Evolutionary conservation across 1,140 invertebrate genomes (phyloP).

Genomic region (Drosophila nasuta): DNA sequence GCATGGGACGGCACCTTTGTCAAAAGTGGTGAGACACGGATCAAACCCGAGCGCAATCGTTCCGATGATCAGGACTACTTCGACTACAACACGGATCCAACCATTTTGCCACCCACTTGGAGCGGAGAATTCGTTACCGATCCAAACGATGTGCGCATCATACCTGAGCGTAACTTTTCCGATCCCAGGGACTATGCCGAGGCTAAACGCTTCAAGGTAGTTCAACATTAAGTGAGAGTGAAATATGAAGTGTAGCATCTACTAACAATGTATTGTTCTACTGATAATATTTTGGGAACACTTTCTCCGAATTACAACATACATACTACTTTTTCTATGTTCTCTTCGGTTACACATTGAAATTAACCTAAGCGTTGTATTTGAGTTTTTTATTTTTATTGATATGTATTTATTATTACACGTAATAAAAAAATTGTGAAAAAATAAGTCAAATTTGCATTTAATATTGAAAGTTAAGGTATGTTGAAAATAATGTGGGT

Average conservation of each 20-base stretch:
- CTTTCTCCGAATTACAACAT: conserved; percentile 57
- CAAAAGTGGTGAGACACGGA: conserved; percentile 65
- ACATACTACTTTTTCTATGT: conserved; percentile 32
- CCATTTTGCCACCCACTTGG: conserved; percentile 74
- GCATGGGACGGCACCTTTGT: conserved; percentile 81
- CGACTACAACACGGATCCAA: conserved; percentile 68
- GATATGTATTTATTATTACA: conserved; percentile 68
- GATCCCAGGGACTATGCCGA: conserved; percentile 81
- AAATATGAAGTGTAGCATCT: conserved; percentile 9
- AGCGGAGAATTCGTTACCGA: conserved; percentile 79
- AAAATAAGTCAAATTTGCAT: conserved; percentile 32
- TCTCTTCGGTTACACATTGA: conserved; percentile 57
- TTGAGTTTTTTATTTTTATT: conserved; percentile 55
- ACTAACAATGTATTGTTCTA: conserved; percentile 28
- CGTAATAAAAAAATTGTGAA: conserved; percentile 61
- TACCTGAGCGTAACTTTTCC: conserved; percentile 78
- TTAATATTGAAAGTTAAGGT: conserved; percentile 35
- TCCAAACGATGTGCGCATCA: conserved; percentile 81
- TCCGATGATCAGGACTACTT: conserved; percentile 78
- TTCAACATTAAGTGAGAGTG: conserved; percentile 52
- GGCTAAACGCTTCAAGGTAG: conserved; percentile 71
- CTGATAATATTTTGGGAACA: conserved; percentile 16
- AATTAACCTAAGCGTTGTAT: conserved; percentile 65
- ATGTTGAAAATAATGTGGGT: conserved; percentile 27
- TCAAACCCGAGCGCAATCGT: conserved; percentile 75